A percentile compares a stretch with the other conserved stretches of the same genome.
Conservation (phyloP, 2,797 vertebrate genomes). For the Hippopotamyrus pictus region DNA sequence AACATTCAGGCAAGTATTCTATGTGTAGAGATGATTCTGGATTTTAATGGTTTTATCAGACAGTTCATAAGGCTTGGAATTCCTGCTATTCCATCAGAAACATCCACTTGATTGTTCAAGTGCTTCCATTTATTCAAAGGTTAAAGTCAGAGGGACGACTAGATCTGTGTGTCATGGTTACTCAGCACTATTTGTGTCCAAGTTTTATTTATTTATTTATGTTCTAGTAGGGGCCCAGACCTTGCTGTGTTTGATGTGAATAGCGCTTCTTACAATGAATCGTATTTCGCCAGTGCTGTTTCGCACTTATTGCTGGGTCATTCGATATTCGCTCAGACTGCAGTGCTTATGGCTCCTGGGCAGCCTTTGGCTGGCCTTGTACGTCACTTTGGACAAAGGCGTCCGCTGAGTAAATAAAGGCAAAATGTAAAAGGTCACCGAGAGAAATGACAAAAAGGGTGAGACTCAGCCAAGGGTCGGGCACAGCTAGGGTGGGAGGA, state of each 20-base stretch:
- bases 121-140: background rate
- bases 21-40: background rate
- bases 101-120: background rate
- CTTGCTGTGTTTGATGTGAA: background rate
- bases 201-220: background rate
- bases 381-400: slow-evolving; percentile 34
- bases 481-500: slow-evolving; percentile 34
- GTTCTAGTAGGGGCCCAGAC: background rate
- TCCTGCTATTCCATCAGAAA: background rate
- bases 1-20: background rate
- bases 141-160: background rate
- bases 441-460: slow-evolving; percentile 19
- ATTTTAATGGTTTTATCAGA: background rate
- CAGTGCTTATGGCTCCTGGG: slow-evolving; percentile 31
- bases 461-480: slow-evolving; percentile 22
- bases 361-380: slow-evolving; percentile 49
- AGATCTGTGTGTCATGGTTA: background rate
- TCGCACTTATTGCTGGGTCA: background rate
- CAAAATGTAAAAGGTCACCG: slow-evolving; percentile 38
- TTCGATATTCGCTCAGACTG: background rate
- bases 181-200: background rate
- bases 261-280: background rate
- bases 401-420: background rate
- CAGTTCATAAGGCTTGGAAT: background rate
- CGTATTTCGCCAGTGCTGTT: background rate